Base-by-base conservation (phyloP, 2,113 vertebrate genomes). In the Maccullochella peelii region DNA sequence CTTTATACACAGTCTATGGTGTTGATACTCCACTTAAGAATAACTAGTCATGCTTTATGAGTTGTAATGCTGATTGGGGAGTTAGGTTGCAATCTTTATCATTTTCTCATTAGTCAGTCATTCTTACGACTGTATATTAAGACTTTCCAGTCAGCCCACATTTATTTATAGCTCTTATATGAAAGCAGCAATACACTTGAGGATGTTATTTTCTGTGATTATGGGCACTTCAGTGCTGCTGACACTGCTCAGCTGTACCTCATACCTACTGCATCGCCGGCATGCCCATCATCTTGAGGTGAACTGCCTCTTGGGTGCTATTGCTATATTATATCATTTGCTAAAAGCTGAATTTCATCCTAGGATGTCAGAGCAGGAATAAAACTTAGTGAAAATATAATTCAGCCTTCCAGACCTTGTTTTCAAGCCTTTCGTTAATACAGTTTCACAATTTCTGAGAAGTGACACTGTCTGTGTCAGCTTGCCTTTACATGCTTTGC, bases 401-500 rank as follows among this genome's bases (percentile, higher is more conserved):
- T 66, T 83, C 69, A 82, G 66, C 42, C 21, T 36, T 63, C 36
- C 10, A 69, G 65, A 80, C 40, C 18, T 50, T 55, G 25, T 76
- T 73, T 83, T 82, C 42, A 18, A 69, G 10, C 59, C 27, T 73
- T 63, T 66, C 40, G 62, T 73, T 55, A 58, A 65, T 61, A 65
- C 62, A 70, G 44, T 71, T 65, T 50, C 42, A 33, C 72, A 36
- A 52, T 77, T 70, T 82, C 72, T 63, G 33, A 73, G 40, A 72
- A 30, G 62, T 74, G 58, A 84, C 82, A 62, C 52, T 33, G 33
- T 27, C 61, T 9, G 57, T 88, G 88, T 84, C 88, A 75, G 70
- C 75, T 83, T 86, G 84, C 58, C 85, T 88, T 90, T 71, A 78
- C 71, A 54, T 62, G 84, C 81, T 66, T 75, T 84, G 67, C 83